Percentiles rank a stretch among this genome's conserved stretches.
phyloP scores from a whole-genome alignment of 2,888 invertebrate genomes.

The Papilio demoleus region DNA sequence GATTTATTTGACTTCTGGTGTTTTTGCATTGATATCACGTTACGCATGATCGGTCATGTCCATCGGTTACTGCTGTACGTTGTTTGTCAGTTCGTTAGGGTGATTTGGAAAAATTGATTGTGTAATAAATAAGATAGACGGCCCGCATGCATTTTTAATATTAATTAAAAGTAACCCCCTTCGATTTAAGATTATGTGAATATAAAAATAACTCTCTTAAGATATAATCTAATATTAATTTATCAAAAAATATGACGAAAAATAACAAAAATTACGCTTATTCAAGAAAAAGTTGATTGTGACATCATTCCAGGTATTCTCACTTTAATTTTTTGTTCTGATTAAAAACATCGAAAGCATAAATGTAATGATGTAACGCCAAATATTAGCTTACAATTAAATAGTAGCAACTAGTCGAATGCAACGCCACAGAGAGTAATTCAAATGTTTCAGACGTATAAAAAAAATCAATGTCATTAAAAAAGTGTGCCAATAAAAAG shows the following conservation, averaged over 20 bases:
- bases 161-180: conserved; percentile 5
- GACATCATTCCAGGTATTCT: neutral
- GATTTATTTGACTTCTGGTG: conserved; percentile 80
- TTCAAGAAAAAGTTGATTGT: neutral
- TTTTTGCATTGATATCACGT: conserved; percentile 75
- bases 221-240: too few species aligned
- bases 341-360: too few species aligned
- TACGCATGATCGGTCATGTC: conserved; percentile 81
- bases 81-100: conserved; percentile 60
- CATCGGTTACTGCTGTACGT: conserved; percentile 74
- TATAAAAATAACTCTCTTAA: neutral
- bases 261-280: too few species aligned
- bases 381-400: too few species aligned
- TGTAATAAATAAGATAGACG: conserved; percentile 43
- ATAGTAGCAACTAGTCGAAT: too few species aligned
- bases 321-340: too few species aligned
- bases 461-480: conserved; percentile 41
- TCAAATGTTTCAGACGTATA: too few species aligned
- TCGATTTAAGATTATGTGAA: neutral
- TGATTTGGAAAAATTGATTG: conserved; percentile 45
- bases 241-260: too few species aligned
- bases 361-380: too few species aligned
- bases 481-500: conserved; percentile 50
- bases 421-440: too few species aligned
- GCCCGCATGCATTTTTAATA: conserved; percentile 47